These are phyloP conservation scores for Neodiprion fabricii DNA, from an alignment of 1,140 invertebrate genomes.

Conservation along the genomic window DNA sequence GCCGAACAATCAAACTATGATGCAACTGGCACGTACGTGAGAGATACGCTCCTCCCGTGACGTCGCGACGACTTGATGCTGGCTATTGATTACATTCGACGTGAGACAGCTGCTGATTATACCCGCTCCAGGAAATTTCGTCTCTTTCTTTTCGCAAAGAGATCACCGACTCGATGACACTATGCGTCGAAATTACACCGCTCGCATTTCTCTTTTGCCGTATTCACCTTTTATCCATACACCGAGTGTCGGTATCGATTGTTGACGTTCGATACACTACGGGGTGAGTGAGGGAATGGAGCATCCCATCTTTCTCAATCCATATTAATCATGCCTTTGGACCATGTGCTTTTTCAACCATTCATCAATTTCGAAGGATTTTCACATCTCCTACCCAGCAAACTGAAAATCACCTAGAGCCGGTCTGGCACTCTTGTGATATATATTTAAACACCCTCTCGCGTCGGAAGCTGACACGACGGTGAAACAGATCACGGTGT, in stretches of 20 bases:
- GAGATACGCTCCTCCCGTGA: too few species aligned
- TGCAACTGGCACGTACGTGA: too few species aligned
- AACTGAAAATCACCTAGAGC: constrained; percentile 30
- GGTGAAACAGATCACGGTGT: background rate
- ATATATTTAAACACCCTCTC: background rate
- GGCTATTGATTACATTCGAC: too few species aligned
- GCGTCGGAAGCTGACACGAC: background rate
- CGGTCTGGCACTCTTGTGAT: background rate
- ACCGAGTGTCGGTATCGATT: background rate
- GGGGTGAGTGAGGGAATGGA: constrained; percentile 13
- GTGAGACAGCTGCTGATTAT: too few species aligned
- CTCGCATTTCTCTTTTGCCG: too few species aligned
- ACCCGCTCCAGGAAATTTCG: too few species aligned
- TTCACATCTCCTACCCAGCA: constrained; percentile 44
- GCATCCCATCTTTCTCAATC: constrained; percentile 39
- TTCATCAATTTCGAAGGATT: constrained; percentile 46
- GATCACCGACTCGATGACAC: too few species aligned
- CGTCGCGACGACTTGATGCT: too few species aligned
- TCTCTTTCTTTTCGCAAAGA: too few species aligned
- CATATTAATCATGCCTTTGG: constrained; percentile 44
- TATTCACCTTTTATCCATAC: background rate
- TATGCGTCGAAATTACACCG: too few species aligned
- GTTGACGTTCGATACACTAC: background rate
- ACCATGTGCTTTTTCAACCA: constrained; percentile 27
- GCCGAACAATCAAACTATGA: too few species aligned